Base-by-base conservation (phyloP, 2,888 invertebrate species). In the Eupsilia transversa region DNA sequence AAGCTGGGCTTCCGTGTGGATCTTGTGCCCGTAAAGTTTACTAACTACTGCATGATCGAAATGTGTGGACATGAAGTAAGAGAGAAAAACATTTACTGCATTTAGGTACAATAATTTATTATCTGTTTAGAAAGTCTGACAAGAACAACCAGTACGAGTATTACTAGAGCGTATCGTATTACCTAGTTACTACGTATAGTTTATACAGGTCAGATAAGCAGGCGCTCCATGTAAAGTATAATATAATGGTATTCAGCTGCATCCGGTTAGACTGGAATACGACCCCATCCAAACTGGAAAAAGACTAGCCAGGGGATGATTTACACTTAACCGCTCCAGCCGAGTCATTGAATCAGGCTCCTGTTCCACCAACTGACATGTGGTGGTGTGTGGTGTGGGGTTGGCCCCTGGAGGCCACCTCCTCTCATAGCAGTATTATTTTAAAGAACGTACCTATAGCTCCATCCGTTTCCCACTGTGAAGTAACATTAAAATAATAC, bases 1-100 rank as follows among this genome's bases (percentile, higher is more conserved):
- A 80, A 67, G 27, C 6, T 72, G 33, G 80, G 80, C 17, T 80
- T 73, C 35, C 73, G 80, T n/a, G 83, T 80, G n/a, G 41, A 54
- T 12, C 80, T 80, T 6, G 54, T 72, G 0, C 83, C 80, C 7
- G 80, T 83, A 23, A 35, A n/a, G 0, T 73, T 72, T 49, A 1
- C 12, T 4, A 83, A 80, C 80, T 80, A 79, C 63, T 80, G 83
- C 49, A 79, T 83, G 83, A 46, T 80, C 3, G 73, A 80, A 79
- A 80, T 80, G 35, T 80, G 83, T 79, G 80, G 80, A 79, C 57
- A 83, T 70, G 92, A 94, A 60, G 83, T 84, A 75, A 79, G 72
- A 57, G n/a, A 49, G 12, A 12, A 23, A 17, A 27, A 27, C 27
- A 35, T 49, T 49, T 10, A 52, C 14, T 71, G 27, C 3, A 46